Evolutionary conservation across 2,113 vertebrate genomes (phyloP), one percentile per base, ranked within the genome.

Genomic region (Nerophis ophidion): DNA sequence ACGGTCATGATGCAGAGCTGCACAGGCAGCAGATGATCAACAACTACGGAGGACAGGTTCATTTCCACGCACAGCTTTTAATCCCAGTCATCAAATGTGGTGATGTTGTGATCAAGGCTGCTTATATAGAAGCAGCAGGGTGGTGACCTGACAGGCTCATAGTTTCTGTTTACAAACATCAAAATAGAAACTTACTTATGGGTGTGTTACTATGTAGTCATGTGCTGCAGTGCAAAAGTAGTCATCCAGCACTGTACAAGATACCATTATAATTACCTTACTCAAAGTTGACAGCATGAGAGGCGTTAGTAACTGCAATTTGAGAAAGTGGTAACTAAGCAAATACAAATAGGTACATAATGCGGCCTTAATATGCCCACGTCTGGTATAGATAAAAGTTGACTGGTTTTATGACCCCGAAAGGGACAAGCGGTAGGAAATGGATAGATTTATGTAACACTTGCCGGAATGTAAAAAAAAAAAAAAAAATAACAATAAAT

Each of bases 131-230:
- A 7, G 14, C 5, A 1, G 40, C 38, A 7, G 36, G 15, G 15
- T 15, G 44, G 16, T 48, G 77, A 74, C 65, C 63, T 72, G 72
- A 65, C 0, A 4, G 6, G 47, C 10, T 4, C 0, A 1, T 13
- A 14, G 66, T 82, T 82, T 81, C 77, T 70, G 61, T 82, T 81
- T 77, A 52, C 71, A 53, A 60, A 61, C 48, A 46, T 7, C 7
- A 57, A 73, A 82, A 84, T 50, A 50, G 73, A 81, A 81, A 79
- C 64, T 11, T 3, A 50, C 35, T 56, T 5, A 3, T 16, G n/a
- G 36, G n/a, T 17, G 8, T 16, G n/a, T 38, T 5, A 36, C 8
- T 6, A 10, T 26, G 26, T 26, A 8, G 33, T n/a, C 36, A 1
- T 38, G 4, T 54, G 10, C n/a, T 12, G 11, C 3, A 55, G 13